Evolutionary conservation across 2,888 invertebrate species (phyloP).

Genomic region (Hoplodrina blanda): DNA sequence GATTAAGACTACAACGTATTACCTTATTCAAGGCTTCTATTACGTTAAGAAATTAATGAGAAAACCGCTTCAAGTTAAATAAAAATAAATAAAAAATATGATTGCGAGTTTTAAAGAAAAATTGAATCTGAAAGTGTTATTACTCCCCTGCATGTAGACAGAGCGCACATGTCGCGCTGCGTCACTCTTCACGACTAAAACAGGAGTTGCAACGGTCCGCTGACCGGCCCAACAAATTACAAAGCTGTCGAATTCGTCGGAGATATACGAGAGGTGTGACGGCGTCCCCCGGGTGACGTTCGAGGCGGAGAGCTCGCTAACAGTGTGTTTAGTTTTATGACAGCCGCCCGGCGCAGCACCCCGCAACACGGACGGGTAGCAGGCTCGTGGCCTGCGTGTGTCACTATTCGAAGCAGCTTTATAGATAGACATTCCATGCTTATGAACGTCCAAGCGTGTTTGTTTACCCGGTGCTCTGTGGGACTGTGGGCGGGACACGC

Average conservation of each 20-base stretch:
- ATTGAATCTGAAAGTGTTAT: too few species aligned
- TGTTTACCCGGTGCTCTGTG: slow-evolving; percentile 1
- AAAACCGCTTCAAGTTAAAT: too few species aligned
- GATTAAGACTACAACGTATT: background rate
- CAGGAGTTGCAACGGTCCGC: background rate
- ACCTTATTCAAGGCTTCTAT: too few species aligned
- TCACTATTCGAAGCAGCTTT: background rate
- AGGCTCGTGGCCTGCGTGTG: background rate
- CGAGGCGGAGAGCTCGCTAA: slow-evolving; percentile 1
- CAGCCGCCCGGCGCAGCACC: background rate
- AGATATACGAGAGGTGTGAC: slow-evolving; percentile 19
- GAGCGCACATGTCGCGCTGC: too few species aligned
- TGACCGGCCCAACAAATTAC: slow-evolving; percentile 1
- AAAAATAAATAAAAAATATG: too few species aligned
- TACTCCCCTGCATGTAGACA: too few species aligned
- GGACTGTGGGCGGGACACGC: slow-evolving; percentile 21
- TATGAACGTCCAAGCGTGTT: background rate
- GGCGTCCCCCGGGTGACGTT: slow-evolving; percentile 34
- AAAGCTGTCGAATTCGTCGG: slow-evolving; percentile 26
- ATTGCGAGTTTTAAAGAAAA: too few species aligned
- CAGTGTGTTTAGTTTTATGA: slow-evolving; percentile 20
- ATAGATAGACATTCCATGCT: background rate
- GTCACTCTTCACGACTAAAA: background rate
- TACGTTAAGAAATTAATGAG: too few species aligned
- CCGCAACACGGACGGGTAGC: background rate